Evolutionary conservation across 2,888 invertebrate species (phyloP).

Genomic region (Crematogaster levior): DNA sequence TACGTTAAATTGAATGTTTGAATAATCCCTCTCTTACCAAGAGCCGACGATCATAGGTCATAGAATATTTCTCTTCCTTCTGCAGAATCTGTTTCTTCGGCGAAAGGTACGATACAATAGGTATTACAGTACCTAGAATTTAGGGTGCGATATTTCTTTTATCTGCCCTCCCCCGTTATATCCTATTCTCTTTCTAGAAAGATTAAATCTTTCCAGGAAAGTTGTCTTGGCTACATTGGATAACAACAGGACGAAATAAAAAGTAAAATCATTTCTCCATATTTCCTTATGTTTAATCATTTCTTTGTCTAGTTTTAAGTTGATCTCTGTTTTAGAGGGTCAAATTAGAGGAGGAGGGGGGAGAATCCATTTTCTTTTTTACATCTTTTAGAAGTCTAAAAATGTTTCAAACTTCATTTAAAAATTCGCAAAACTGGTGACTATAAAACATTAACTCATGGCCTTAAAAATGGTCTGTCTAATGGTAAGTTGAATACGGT

Average conservation of each 20-base stretch:
- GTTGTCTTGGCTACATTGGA: background rate
- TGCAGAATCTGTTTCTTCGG: background rate
- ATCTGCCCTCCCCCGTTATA: background rate
- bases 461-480: too few relatives aligned
- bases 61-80: background rate
- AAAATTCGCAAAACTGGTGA: too few relatives aligned
- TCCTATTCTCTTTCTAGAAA: background rate
- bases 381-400: too few relatives aligned
- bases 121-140: conserved; percentile 10
- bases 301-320: background rate
- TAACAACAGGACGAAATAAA: background rate
- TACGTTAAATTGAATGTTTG: background rate
- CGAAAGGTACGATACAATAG: background rate
- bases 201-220: background rate
- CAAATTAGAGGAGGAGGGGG: background rate
- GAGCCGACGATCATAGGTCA: background rate
- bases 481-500: too few relatives aligned
- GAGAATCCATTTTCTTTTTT: background rate
- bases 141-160: background rate
- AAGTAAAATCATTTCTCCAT: background rate
- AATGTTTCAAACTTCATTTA: too few relatives aligned
- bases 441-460: too few relatives aligned
- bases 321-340: background rate
- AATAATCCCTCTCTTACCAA: background rate
- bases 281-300: background rate